Base-by-base conservation (phyloP, 2,888 invertebrate species). In the Tetramorium bicarinatum region DNA sequence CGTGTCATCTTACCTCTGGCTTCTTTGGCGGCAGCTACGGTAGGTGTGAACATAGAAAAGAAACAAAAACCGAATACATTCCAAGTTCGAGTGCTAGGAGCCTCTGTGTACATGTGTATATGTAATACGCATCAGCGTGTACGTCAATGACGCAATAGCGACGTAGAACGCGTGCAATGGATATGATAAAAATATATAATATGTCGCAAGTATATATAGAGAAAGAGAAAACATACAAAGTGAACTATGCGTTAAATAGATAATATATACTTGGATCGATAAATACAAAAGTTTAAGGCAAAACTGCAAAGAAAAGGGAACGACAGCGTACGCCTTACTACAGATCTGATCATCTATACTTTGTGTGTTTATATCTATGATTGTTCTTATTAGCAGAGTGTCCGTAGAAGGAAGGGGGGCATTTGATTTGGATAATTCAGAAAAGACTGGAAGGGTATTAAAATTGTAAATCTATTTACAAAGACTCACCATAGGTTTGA, bases 1-100 rank as follows among this genome's bases (percentile, higher is more conserved):
- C 82, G 91, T 90, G 91, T 91, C 44, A 69, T 93, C 97, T 96
- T 97, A 98, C 98, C 98, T 98, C 98, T 94, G 98, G 98, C 96
- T 97, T 97, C 96, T 98, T 96, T 95, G 97, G 97, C 95, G 98
- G 97, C 96, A 97, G 96, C 97, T 98, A 95, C 94, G 94, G 94
- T 95, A 93, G 95, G 95, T 93, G 92, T 95, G 95, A 96, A 95
- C 96, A 96, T 96, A 96, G 95, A 96, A 96, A 95, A 95, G 94
- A 96, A 95, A 95, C 95, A 95, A 95, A 93, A 95, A 95, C 95
- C 93, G 95, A 95, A 95, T 95, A 93, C 93, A 94, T 93, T 93
- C 92, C 91, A 92, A 86, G 76, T 87, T 86, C 85, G 66, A 90
- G 87, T 87, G 88, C 88, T 87, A 89, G 87, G 85, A 74, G 69